A percentile compares a stretch with the other conserved stretches of the same genome.
These are phyloP conservation scores for Dusona sp. DNA, from an alignment of 2,888 invertebrate species.

Conservation along the genomic window DNA sequence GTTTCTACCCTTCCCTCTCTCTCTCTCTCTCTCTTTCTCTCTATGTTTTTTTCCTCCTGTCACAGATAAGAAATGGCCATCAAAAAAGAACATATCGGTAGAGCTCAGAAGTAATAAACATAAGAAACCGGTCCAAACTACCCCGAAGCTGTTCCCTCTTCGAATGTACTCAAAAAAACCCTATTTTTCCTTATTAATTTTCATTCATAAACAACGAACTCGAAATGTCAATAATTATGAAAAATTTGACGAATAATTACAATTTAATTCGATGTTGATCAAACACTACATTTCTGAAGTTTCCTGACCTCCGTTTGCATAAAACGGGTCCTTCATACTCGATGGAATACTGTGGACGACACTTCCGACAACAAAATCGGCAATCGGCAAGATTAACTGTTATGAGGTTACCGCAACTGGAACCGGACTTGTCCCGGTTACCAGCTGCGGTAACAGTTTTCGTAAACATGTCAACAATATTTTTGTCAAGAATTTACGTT, in stretches of 20 bases:
- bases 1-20: slow-evolving; percentile 23
- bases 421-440: slow-evolving; percentile 30
- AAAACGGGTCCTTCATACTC: background rate
- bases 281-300: background rate
- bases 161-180: background rate
- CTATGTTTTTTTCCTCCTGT: slow-evolving; percentile 13
- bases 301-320: background rate
- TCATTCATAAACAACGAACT: background rate
- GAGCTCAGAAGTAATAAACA: slow-evolving; percentile 21
- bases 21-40: background rate
- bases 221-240: background rate
- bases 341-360: background rate
- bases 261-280: background rate
- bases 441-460: slow-evolving; percentile 17
- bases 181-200: background rate
- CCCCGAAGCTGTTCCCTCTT: background rate
- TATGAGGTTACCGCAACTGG: slow-evolving; percentile 34
- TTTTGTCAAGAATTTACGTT: slow-evolving; percentile 6
- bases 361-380: slow-evolving; percentile 20
- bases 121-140: slow-evolving; percentile 1
- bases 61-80: slow-evolving; percentile 33
- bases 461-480: slow-evolving; percentile 6
- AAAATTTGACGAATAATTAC: background rate
- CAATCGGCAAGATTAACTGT: background rate
- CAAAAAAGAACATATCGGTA: background rate